These are phyloP conservation scores for Julus scandinavius DNA, from an alignment of 2,888 invertebrate species.

Conservation along the genomic window DNA sequence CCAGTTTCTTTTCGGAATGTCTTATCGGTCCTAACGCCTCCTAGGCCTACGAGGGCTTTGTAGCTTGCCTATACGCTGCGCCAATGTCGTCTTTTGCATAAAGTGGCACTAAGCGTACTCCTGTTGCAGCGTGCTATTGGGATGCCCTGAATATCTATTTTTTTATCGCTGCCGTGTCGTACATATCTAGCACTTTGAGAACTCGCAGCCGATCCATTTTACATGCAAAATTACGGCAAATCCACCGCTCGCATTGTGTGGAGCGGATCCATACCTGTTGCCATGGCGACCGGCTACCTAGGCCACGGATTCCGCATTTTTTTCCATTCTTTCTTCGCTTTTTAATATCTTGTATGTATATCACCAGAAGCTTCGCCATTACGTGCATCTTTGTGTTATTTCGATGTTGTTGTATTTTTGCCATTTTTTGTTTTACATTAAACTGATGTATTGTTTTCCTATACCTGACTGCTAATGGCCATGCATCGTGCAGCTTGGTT, in stretches of 20 bases:
- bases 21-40: no score
- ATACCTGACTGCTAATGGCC: not conserved
- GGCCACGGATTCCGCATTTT: not conserved
- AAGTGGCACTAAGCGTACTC: not conserved
- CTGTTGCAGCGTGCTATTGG: not conserved
- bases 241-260: not conserved
- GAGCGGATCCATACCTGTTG: not conserved
- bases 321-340: not conserved
- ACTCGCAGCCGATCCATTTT: constrained; percentile 1
- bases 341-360: not conserved
- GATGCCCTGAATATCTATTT: not conserved
- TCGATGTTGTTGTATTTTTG: not conserved
- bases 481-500: not conserved
- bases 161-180: not conserved
- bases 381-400: not conserved
- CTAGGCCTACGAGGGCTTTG: no score
- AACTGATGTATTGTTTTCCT: not conserved
- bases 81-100: not conserved
- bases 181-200: not conserved
- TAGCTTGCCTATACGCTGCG: no score
- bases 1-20: no score
- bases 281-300: not conserved
- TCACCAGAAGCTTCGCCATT: not conserved
- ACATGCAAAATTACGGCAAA: constrained; percentile 1
- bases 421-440: not conserved